A percentile compares a stretch with the other conserved stretches of the same genome.
These are phyloP conservation scores for Pentamera pediparva DNA, from an alignment of 53 echinoderm and acorn worm species.

Conservation along the genomic window DNA sequence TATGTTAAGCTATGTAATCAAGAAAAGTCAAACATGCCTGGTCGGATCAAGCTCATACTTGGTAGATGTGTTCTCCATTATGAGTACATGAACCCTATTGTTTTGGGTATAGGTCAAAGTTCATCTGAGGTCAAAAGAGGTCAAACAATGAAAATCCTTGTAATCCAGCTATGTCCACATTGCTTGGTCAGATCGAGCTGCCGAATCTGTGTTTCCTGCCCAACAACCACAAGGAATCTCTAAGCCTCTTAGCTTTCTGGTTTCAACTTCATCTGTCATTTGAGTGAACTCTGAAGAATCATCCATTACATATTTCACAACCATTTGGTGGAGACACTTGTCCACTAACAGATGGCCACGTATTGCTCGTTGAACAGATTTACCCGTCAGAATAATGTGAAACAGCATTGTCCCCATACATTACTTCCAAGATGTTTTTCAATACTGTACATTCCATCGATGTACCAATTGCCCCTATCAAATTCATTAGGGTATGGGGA, in stretches of 20 bases:
- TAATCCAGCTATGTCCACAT: too few relatives aligned
- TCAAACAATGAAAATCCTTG: too few relatives aligned
- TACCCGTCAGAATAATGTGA: slow-evolving; percentile 43
- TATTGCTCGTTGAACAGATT: slow-evolving; percentile 37
- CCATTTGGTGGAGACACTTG: slow-evolving; percentile 36
- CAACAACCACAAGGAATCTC: too few relatives aligned
- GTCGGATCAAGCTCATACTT: too few relatives aligned
- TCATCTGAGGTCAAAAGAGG: too few relatives aligned
- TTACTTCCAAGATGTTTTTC: slow-evolving; percentile 6
- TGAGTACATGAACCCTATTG: too few relatives aligned
- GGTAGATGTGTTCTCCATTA: too few relatives aligned
- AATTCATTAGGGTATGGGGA: slow-evolving; percentile 37
- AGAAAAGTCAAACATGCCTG: too few relatives aligned
- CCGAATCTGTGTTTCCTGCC: too few relatives aligned
- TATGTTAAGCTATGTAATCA: too few relatives aligned
- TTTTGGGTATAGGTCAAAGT: too few relatives aligned
- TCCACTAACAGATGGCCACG: slow-evolving; percentile 46
- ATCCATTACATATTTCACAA: slow-evolving; percentile 3
- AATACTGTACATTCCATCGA: slow-evolving; percentile 26
- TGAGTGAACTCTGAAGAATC: not conserved
- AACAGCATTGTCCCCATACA: slow-evolving; percentile 41
- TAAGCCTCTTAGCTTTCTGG: not conserved
- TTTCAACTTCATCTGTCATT: slow-evolving; percentile 13
- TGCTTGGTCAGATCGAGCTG: too few relatives aligned
- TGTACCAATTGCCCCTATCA: slow-evolving; percentile 30